A percentile compares a stretch with the other conserved stretches of the same genome.
Conservation (phyloP, 92 coral and sea anemone species). For the Zoanthus solanderi region DNA sequence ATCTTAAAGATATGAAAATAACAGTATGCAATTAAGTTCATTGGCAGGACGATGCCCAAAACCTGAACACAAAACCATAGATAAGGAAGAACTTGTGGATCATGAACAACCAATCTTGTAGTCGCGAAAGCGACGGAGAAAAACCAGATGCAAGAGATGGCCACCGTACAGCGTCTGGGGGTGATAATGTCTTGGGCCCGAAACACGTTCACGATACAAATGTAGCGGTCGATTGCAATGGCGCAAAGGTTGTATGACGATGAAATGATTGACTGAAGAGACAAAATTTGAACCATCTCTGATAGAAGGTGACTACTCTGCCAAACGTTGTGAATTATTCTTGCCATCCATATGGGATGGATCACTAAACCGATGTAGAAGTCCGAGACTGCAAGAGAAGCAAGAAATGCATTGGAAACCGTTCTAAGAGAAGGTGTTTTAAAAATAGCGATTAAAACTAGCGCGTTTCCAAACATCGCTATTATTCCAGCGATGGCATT, state of each 20-base stretch:
- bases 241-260: constrained; percentile 65
- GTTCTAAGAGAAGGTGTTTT: constrained; percentile 58
- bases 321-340: constrained; percentile 47
- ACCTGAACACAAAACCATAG: constrained; percentile 59
- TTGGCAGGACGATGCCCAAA: constrained; percentile 55
- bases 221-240: constrained; percentile 66
- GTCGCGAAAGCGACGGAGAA: constrained; percentile 59
- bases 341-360: constrained; percentile 51
- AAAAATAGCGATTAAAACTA: constrained; percentile 62
- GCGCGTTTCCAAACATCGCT: constrained; percentile 60
- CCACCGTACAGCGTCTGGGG: constrained; percentile 14
- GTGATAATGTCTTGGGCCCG: constrained; percentile 44
- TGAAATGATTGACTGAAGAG: constrained; percentile 65
- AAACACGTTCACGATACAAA: constrained; percentile 57
- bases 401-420: constrained; percentile 61
- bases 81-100: constrained; percentile 52
- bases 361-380: constrained; percentile 57
- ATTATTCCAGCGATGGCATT: constrained; percentile 47
- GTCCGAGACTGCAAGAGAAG: constrained; percentile 67
- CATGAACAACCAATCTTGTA: constrained; percentile 43
- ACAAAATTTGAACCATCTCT: constrained; percentile 43
- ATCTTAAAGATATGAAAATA: constrained; percentile 58
- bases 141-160: constrained; percentile 54
- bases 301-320: constrained; percentile 28
- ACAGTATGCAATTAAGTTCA: constrained; percentile 58